phyloP scores from a whole-genome alignment of 2,113 vertebrate species.

The Chroicocephalus ridibundus region DNA sequence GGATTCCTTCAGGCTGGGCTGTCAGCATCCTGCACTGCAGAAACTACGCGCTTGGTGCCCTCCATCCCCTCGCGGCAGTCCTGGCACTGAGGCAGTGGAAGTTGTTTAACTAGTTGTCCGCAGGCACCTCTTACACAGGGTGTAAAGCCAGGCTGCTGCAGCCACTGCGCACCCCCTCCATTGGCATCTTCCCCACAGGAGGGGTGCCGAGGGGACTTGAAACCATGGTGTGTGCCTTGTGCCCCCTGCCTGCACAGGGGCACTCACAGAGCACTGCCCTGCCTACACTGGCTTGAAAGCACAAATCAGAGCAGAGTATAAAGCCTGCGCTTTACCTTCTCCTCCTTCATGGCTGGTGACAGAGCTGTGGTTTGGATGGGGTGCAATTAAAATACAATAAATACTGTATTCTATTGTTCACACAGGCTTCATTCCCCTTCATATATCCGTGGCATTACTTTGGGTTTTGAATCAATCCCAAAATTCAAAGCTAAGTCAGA shows the following conservation, averaged over 20 bases:
- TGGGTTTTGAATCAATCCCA: slow-evolving; percentile 2
- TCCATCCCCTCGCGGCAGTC: neutral
- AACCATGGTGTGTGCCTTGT: neutral
- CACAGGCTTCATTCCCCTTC: neutral
- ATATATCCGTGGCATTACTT: neutral
- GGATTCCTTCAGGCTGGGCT: neutral
- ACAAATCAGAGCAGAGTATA: neutral
- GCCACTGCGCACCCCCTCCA: neutral
- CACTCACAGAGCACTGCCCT: too few species aligned
- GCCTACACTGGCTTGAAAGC: neutral
- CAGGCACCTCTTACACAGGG: neutral
- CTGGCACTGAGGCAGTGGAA: neutral
- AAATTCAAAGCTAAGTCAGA: neutral
- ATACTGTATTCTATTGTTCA: neutral
- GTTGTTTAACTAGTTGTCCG: neutral
- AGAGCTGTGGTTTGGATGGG: neutral
- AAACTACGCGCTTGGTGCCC: neutral
- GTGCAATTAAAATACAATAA: neutral
- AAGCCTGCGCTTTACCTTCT: neutral
- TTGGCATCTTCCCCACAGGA: neutral
- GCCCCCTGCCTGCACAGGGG: neutral
- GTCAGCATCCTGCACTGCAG: neutral
- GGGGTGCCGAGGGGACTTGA: neutral
- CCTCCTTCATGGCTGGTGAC: neutral
- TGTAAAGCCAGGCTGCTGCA: neutral